These are phyloP conservation scores for Gobius niger DNA, from an alignment of 2,113 vertebrate species.

Conservation along the genomic window DNA sequence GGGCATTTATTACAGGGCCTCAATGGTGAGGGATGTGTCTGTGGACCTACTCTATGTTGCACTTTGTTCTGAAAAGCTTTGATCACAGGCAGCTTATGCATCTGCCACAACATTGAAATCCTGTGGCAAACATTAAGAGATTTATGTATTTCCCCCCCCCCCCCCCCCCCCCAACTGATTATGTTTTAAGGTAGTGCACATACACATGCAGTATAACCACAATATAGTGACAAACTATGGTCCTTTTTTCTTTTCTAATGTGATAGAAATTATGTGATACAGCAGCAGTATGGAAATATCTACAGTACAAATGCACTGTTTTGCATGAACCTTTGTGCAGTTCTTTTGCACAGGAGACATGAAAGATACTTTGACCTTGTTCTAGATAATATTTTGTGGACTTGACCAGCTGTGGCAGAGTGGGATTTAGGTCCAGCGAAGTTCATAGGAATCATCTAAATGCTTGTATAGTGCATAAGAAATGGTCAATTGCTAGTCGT, in stretches of 20 bases:
- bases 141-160: background rate
- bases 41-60: constrained; percentile 18
- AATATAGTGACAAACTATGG: too few relatives aligned
- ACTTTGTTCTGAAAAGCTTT: constrained; percentile 31
- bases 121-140: background rate
- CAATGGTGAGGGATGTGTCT: constrained; percentile 26
- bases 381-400: background rate
- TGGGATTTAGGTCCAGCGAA: background rate
- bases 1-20: constrained; percentile 44
- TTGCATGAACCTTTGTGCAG: too few relatives aligned
- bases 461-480: background rate
- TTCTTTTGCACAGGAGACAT: too few relatives aligned
- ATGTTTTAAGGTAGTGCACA: background rate
- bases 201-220: background rate
- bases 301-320: background rate
- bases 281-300: background rate
- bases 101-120: background rate
- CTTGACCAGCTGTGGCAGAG: background rate
- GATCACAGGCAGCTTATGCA: constrained; percentile 7
- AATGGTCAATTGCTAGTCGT: constrained; percentile 9
- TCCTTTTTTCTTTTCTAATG: too few relatives aligned
- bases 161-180: background rate
- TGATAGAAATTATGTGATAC: background rate
- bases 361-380: background rate
- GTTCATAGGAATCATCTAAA: background rate